Base-by-base conservation (phyloP, 2,113 vertebrate species). In the Clarias batrachus region DNA sequence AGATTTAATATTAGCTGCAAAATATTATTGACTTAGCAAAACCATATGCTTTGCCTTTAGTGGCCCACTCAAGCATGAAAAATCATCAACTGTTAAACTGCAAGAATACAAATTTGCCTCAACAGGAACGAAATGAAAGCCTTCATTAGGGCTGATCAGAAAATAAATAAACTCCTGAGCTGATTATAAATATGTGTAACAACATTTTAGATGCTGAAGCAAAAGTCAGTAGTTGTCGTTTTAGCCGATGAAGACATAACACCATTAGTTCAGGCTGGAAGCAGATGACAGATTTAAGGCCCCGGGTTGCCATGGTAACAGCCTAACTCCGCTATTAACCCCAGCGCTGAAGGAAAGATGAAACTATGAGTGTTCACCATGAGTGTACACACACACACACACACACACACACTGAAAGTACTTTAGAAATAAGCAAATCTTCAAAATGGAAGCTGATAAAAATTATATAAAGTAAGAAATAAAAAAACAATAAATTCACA, bases 301-400 rank as follows among this genome's bases (percentile, higher is more conserved):
- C n/a, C 6, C 23, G 73, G 48, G 74, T 77, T 77, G 74, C 74
- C 27, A 77, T 77, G 74, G 74, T 77, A 77, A 77, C 74, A 13
- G 6, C 23, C 5, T 77, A 54, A 77, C 74, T 14, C 4, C 27
- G 48, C 48, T 56, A 52, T 54, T 77, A n/a, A 77, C 74, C 74
- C 16, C 4, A 27, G 25, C 54, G 48, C 12, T 54, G 48, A 77
- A 25, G 48, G 54, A 77, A 21, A 77, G 48, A 77, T 77, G 37
- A 76, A n/a, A 76, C 73, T 52, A 48, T 16, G 41, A 56, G 25
- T 48, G 73, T 37, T 70, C 6, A 9, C 14, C 17, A 70, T 70
- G 27, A 70, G 27, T n/a, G 21, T 1, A 41, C 30, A 71, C 30
- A 71, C 30, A 9, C 27, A 17, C 27, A 70, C 4, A 33, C 12